Base-by-base conservation (phyloP, 2,888 invertebrate genomes). In the Axea sp. region DNA sequence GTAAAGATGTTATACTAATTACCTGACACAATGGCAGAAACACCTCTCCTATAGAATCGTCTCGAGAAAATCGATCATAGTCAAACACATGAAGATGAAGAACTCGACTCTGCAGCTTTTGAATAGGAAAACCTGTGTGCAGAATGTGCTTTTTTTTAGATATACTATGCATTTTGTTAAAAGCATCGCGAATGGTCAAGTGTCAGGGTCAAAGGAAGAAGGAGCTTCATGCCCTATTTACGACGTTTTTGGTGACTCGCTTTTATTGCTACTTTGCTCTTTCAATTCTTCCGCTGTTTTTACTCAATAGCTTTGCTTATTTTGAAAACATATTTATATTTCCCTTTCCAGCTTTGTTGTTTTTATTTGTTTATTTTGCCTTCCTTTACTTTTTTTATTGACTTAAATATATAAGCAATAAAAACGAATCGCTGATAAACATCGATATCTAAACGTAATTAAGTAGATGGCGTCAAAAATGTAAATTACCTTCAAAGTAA, bases 31-130 rank as follows among this genome's bases (percentile, higher is more conserved):
- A 90, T 3, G 96, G 96, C 82, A 96, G 89, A 88, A 96, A 96
- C 77, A 96, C 95, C 88, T 97, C 96, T 1, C 96, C 96, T 82
- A 97, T 97, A 41, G 96, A 96, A 87, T 97, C 96, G 86, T 97
- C 96, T 81, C 96, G 91, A 41, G 96, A 96, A 89, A 97, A 97
- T 81, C 96, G 92, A 88, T 97, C 96, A 89, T 96, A 96, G 88
- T 97, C 96, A 88, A 96, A 96, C 51, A 97, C 96, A 88, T 97
- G 96, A 47, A 97, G 91, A 87, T 97, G 96, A 19, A 97, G 90
- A 19, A 96, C 96, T 87, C 96, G 92, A 80, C 95, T 96, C 86
- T 96, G 96, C 62, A 97, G 90, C 88, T 97, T 97, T 89, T 96
- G 96, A 80, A 96, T 95, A 12, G 96, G 96, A 85, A 96, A 97